Evolutionary conservation across 2,888 invertebrate genomes (phyloP).

Genomic region (Tetranychus piercei): DNA sequence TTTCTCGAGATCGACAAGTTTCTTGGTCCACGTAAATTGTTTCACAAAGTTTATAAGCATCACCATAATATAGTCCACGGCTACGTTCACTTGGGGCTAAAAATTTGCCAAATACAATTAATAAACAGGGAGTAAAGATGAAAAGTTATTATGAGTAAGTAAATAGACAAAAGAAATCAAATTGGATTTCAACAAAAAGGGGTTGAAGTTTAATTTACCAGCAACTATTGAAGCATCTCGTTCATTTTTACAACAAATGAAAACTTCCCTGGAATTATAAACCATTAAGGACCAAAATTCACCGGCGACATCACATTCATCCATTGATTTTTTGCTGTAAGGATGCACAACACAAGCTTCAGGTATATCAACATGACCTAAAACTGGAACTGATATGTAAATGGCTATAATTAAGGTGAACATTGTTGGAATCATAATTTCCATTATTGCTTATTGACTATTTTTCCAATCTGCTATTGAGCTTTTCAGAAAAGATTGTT

Average conservation of each 20-base stretch:
- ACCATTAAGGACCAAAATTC: background rate
- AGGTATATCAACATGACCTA: background rate
- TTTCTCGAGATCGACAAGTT: constrained; percentile 4
- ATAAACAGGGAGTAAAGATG: background rate
- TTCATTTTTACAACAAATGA: background rate
- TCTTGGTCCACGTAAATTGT: constrained; percentile 10
- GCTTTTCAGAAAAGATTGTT: too few species aligned
- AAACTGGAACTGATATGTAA: background rate
- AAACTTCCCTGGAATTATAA: background rate
- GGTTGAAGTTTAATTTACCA: background rate
- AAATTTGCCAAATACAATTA: background rate
- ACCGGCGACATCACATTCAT: background rate
- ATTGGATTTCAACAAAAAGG: background rate
- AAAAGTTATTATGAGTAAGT: background rate
- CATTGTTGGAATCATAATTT: background rate
- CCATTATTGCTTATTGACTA: too few species aligned
- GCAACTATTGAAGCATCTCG: background rate
- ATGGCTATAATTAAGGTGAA: background rate
- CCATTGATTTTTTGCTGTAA: background rate
- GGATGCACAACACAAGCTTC: background rate
- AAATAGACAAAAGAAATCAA: background rate
- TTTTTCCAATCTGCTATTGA: too few species aligned
- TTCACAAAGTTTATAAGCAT: constrained; percentile 10
- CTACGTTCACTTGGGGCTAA: background rate
- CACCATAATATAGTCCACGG: constrained; percentile 2